phyloP scores from a whole-genome alignment of 2,797 vertebrate genomes.

The Sardinella longiceps region DNA sequence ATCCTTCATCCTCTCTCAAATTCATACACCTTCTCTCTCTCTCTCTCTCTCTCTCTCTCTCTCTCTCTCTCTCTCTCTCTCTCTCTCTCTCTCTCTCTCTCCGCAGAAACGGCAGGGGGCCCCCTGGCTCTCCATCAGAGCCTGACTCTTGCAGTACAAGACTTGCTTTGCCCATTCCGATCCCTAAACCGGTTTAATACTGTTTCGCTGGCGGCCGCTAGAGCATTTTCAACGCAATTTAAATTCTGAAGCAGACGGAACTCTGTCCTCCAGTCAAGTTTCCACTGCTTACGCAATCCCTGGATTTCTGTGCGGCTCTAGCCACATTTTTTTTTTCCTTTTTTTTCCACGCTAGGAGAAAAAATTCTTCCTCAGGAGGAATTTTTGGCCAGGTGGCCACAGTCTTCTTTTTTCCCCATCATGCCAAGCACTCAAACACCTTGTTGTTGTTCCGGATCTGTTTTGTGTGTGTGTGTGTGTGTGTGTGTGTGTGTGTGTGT shows the following conservation, averaged over 20 bases:
- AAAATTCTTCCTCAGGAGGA: slow-evolving; percentile 15
- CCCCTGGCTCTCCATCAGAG: slow-evolving; percentile 60
- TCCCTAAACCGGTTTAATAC: slow-evolving; percentile 74
- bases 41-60: slow-evolving; percentile 23
- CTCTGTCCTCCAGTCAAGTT: slow-evolving; percentile 74
- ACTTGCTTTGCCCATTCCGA: slow-evolving; percentile 67
- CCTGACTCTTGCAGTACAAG: slow-evolving; percentile 55
- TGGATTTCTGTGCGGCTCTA: slow-evolving; percentile 62
- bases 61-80: neutral
- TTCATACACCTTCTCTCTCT: neutral
- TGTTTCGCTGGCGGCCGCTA: slow-evolving; percentile 62
- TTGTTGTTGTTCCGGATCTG: neutral
- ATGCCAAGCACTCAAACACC: neutral
- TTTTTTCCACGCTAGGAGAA: slow-evolving; percentile 43
- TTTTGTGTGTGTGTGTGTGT: too few species aligned
- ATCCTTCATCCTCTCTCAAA: neutral
- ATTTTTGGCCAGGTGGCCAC: slow-evolving; percentile 7
- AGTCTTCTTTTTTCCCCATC: neutral
- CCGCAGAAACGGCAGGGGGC: slow-evolving; percentile 66
- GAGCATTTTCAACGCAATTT: slow-evolving; percentile 58
- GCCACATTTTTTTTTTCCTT: slow-evolving; percentile 49
- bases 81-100: neutral
- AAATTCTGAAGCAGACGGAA: slow-evolving; percentile 66
- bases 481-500: too few species aligned
- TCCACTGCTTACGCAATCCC: slow-evolving; percentile 76